These are phyloP conservation scores for Turritopsis dohrnii DNA, from an alignment of 30 jellyfish, hydroid and myxozoan genomes.

Conservation along the genomic window DNA sequence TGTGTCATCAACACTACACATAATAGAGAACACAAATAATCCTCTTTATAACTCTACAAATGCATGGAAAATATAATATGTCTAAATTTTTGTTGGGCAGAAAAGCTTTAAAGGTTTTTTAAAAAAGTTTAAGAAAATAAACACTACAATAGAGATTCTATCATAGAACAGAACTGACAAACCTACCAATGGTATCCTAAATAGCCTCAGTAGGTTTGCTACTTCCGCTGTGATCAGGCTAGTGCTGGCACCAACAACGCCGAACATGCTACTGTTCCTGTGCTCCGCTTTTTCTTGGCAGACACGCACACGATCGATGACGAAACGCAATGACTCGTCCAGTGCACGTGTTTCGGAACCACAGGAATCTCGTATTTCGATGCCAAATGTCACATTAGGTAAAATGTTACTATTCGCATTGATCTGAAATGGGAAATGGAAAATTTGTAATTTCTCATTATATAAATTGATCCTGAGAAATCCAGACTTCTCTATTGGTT, in stretches of 20 bases:
- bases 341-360: slow-evolving; percentile 75
- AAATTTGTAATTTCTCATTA: too few species aligned
- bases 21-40: too few species aligned
- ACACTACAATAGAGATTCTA: too few species aligned
- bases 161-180: neutral
- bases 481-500: too few species aligned
- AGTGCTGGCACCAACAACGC: slow-evolving; percentile 77
- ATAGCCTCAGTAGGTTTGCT: slow-evolving; percentile 67
- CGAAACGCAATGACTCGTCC: slow-evolving; percentile 81
- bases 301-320: slow-evolving; percentile 36
- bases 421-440: slow-evolving; percentile 34
- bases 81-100: too few species aligned
- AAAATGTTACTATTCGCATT: slow-evolving; percentile 31
- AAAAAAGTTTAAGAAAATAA: too few species aligned
- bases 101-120: too few species aligned
- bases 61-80: too few species aligned
- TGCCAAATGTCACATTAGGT: slow-evolving; percentile 60
- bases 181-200: slow-evolving; percentile 74
- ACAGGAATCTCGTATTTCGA: slow-evolving; percentile 86
- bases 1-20: too few species aligned
- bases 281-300: slow-evolving; percentile 38
- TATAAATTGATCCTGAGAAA: too few species aligned
- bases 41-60: too few species aligned
- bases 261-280: slow-evolving; percentile 49
- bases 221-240: slow-evolving; percentile 81